Conservation (phyloP, 2,113 vertebrate species). For the Ibidorhyncha struthersii region DNA sequence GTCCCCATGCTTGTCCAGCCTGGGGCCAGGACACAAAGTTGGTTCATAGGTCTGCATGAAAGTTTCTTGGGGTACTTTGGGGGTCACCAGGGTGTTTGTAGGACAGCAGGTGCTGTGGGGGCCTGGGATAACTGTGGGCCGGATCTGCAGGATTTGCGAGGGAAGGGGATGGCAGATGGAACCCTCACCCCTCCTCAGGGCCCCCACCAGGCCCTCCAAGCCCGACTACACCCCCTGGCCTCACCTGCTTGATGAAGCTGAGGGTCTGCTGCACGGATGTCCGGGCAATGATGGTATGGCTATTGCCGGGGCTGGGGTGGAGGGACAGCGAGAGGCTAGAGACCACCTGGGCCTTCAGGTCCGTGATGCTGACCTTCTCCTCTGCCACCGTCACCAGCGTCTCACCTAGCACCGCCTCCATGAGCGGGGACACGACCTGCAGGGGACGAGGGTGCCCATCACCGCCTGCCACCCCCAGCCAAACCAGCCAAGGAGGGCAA, state of each 20-base stretch:
- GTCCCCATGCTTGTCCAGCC: background rate
- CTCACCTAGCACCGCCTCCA: slow-evolving; percentile 90
- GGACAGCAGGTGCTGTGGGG: background rate
- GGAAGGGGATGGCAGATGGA: fast-evolving
- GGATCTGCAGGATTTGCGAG: background rate
- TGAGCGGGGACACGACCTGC: slow-evolving; percentile 94
- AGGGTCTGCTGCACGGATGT: slow-evolving; percentile 88
- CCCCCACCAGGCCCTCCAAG: background rate
- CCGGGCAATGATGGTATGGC: slow-evolving; percentile 95
- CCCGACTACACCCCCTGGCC: fast-evolving
- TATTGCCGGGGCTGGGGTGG: slow-evolving; percentile 92
- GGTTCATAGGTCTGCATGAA: background rate
- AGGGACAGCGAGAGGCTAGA: slow-evolving; percentile 89
- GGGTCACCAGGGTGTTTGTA: background rate
- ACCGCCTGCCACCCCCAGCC: background rate
- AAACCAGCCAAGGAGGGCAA: fast-evolving
- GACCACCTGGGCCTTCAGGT: slow-evolving; percentile 89
- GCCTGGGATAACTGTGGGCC: background rate
- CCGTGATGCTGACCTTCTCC: slow-evolving; percentile 95
- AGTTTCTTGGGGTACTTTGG: background rate
- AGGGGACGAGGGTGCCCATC: background rate
- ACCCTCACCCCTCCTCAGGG: background rate
- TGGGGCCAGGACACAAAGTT: background rate
- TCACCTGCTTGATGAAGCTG: slow-evolving; percentile 86
- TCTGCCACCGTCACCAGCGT: slow-evolving; percentile 87